Base-by-base conservation (phyloP, 1,140 invertebrate genomes). In the Tetramorium parvispinum region DNA sequence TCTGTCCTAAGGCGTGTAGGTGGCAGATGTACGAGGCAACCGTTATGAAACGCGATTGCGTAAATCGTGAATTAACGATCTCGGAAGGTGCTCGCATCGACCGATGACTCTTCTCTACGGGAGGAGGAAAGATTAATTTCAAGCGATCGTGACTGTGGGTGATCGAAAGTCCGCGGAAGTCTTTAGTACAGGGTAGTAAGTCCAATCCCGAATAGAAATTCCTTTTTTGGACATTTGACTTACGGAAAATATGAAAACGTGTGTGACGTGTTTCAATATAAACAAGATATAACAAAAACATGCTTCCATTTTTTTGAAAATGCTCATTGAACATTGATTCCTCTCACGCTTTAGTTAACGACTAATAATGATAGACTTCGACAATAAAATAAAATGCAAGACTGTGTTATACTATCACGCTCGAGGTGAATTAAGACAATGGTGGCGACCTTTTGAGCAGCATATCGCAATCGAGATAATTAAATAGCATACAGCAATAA, bases 1-100 rank as follows among this genome's bases (percentile, higher is more conserved):
- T 87, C 85, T 92, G 89, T 92, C 91, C 90, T 87, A 91, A 92
- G 92, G 91, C 89, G 86, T 92, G 93, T 93, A 91, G 94, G 93
- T 94, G 94, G 94, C 94, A 94, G 94, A 94, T 94, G 94, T 89
- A 91, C 85, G 55, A 77, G 71, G 78, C 77, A 89, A 89, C 76
- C 87, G 87, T 92, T 90, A 77, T 75, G 87, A 92, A 93, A 92
- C 86, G 71, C 51, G 91, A 93, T 92, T 91, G 91, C 86, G 86
- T 90, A 91, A 93, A 87, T 92, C 86, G 91, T 85, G 86, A 91
- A 93, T 93, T 93, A 93, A 93, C 88, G 59, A 88, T 59, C 57
- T 87, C 53, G 70, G 49, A 70, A 70, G 77, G 78, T 65, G 51
- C 57, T 65, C 78, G 70, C 76, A 70, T 3, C 81, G 91, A 88